Percentiles rank a stretch among this genome's conserved stretches.
Conservation (phyloP, 2,797 vertebrate genomes). For the Myripristis murdjan region DNA sequence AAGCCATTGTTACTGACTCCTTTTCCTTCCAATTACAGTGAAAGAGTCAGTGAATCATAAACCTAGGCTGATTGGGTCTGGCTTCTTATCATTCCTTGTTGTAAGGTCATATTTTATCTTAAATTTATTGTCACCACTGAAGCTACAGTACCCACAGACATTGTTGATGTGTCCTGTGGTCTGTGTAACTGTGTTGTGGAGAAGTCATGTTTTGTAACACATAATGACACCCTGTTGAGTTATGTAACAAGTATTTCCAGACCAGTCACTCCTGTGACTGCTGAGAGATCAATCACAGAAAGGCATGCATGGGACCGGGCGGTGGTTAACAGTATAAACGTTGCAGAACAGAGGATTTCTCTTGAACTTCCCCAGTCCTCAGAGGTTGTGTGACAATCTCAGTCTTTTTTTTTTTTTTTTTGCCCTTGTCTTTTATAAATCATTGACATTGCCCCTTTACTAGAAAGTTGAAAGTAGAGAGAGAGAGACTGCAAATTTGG, state of each 20-base stretch:
- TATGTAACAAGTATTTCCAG: slow-evolving; percentile 72
- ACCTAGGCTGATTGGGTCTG: slow-evolving; percentile 15
- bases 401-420: too few species aligned
- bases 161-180: neutral
- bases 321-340: slow-evolving; percentile 19
- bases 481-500: too few species aligned
- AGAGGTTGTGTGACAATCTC: too few species aligned
- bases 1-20: slow-evolving; percentile 50
- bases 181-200: slow-evolving; percentile 1
- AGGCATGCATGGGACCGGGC: slow-evolving; percentile 31
- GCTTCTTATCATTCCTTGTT: slow-evolving; percentile 35
- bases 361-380: too few species aligned
- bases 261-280: slow-evolving; percentile 31
- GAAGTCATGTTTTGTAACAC: slow-evolving; percentile 50
- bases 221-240: slow-evolving; percentile 51
- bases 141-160: neutral
- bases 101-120: slow-evolving; percentile 6
- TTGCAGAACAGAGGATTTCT: too few species aligned
- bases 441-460: too few species aligned
- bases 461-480: neutral
- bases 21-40: slow-evolving; percentile 48
- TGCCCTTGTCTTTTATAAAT: too few species aligned
- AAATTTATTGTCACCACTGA: neutral
- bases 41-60: slow-evolving; percentile 32
- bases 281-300: slow-evolving; percentile 61